phyloP scores from a whole-genome alignment of 2,888 invertebrate genomes.

The Volucella inanis region DNA sequence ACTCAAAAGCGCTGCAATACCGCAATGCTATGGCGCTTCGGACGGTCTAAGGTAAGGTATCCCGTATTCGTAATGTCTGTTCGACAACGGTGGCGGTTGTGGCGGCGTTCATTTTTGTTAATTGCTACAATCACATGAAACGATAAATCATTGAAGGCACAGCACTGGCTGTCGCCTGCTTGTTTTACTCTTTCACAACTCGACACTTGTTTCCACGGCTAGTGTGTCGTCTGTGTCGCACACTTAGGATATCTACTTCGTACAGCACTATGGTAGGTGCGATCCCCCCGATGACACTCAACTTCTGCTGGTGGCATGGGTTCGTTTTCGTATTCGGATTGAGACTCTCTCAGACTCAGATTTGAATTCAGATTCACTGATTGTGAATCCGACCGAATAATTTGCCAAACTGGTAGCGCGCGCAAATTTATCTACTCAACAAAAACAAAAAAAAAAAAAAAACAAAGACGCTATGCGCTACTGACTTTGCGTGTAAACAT shows the following conservation, averaged over 20 bases:
- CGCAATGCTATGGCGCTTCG: background rate
- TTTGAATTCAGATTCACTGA: constrained; percentile 23
- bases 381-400: constrained; percentile 69
- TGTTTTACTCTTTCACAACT: constrained; percentile 73
- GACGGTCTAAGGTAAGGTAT: too few relatives aligned
- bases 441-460: background rate
- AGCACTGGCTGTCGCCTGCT: constrained; percentile 71
- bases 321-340: background rate
- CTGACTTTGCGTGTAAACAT: constrained; percentile 43
- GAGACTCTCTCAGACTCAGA: too few relatives aligned
- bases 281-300: background rate
- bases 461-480: constrained; percentile 54
- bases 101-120: constrained; percentile 74
- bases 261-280: constrained; percentile 17
- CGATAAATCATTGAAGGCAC: constrained; percentile 74
- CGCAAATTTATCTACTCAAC: constrained; percentile 59
- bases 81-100: background rate
- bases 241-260: constrained; percentile 14
- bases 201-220: constrained; percentile 69
- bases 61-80: too few relatives aligned
- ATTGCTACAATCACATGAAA: constrained; percentile 74
- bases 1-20: background rate
- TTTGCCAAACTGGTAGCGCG: constrained; percentile 68
- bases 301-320: constrained; percentile 48
- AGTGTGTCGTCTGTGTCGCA: constrained; percentile 62